phyloP scores from a whole-genome alignment of 2,113 vertebrate genomes.

The Rynchops niger region DNA sequence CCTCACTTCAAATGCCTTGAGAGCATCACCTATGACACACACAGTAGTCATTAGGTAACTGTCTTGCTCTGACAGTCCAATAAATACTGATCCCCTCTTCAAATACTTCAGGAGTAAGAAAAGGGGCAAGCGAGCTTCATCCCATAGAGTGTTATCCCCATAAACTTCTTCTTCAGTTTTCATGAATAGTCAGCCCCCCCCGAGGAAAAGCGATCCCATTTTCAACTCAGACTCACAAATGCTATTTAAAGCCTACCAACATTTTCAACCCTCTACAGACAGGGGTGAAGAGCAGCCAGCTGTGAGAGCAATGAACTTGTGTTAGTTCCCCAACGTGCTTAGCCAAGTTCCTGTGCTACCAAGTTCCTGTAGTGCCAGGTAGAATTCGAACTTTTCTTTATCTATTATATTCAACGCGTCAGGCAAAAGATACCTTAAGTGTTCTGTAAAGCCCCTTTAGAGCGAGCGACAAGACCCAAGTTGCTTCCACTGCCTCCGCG shows the following conservation, averaged over 20 bases:
- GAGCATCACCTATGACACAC: background rate
- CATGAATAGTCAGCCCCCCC: background rate
- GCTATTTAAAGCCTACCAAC: background rate
- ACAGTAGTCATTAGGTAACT: background rate
- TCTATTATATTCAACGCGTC: fast-evolving
- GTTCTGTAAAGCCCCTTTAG: conserved; percentile 95
- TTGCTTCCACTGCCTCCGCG: conserved; percentile 90
- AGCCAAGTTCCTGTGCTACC: background rate
- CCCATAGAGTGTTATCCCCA: background rate
- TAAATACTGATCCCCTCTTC: background rate
- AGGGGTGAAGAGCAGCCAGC: background rate
- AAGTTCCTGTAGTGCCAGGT: fast-evolving
- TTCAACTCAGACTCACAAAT: background rate
- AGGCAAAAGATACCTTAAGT: conserved; percentile 81
- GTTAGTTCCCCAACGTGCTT: background rate
- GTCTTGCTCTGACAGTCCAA: background rate
- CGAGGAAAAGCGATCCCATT: background rate
- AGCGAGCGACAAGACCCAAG: conserved; percentile 92
- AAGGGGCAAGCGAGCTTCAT: background rate
- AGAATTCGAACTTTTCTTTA: background rate
- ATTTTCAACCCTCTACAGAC: background rate
- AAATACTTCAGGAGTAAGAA: background rate
- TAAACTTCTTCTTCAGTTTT: background rate
- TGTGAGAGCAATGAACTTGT: background rate
- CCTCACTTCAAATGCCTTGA: background rate